A percentile compares a stretch with the other conserved stretches of the same genome.
These are phyloP conservation scores for Desmodus rotundus DNA, from an alignment of 2,113 vertebrate genomes.

Conservation along the genomic window DNA sequence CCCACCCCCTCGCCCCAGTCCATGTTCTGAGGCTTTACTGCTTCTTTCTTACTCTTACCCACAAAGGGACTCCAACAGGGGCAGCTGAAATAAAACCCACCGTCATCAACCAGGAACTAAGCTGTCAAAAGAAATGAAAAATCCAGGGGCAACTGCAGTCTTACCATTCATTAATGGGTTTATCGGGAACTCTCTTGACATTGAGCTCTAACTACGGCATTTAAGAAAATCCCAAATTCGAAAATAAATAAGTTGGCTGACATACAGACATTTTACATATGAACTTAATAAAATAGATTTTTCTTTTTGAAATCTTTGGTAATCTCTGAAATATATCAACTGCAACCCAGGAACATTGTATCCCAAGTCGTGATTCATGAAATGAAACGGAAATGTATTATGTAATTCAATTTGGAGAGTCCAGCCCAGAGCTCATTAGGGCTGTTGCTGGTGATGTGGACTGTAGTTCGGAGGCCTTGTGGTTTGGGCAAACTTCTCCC, in stretches of 20 bases:
- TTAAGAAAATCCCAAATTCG: slow-evolving; percentile 60
- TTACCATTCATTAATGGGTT: slow-evolving; percentile 56
- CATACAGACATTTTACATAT: slow-evolving; percentile 62
- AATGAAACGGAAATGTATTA: slow-evolving; percentile 61
- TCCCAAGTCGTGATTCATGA: slow-evolving; percentile 65
- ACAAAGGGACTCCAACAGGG: slow-evolving; percentile 16
- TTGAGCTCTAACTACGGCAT: slow-evolving; percentile 29
- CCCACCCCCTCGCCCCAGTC: neutral
- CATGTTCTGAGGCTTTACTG: neutral
- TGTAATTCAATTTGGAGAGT: slow-evolving; percentile 63
- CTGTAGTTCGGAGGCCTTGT: slow-evolving; percentile 23
- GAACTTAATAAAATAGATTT: slow-evolving; percentile 63
- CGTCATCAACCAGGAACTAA: neutral
- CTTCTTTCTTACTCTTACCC: neutral
- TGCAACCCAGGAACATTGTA: slow-evolving; percentile 66
- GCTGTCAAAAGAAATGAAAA: slow-evolving; percentile 60
- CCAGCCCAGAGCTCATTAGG: slow-evolving; percentile 54
- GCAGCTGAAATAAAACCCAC: slow-evolving; percentile 37
- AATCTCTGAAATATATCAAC: slow-evolving; percentile 66
- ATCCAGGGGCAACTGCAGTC: slow-evolving; percentile 53
- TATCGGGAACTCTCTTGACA: slow-evolving; percentile 60
- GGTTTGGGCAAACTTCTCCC: slow-evolving; percentile 58
- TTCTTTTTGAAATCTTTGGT: slow-evolving; percentile 58
- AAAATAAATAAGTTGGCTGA: slow-evolving; percentile 57
- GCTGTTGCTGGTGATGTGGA: slow-evolving; percentile 44